Evolutionary conservation across 1,140 invertebrate genomes (phyloP).

Genomic region (Sipha flava): DNA sequence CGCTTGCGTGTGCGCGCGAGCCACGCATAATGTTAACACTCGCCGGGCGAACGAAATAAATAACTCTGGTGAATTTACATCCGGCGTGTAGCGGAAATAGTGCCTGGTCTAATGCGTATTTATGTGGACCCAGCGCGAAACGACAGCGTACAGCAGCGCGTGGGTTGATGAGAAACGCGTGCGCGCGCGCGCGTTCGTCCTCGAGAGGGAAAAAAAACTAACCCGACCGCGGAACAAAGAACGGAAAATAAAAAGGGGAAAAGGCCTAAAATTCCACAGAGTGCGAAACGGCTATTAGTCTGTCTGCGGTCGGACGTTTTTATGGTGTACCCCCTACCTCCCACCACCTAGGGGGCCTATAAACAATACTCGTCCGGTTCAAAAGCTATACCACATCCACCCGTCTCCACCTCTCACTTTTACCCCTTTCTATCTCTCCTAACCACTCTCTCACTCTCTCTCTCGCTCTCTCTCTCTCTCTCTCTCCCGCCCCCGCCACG

Average conservation of each 20-base stretch:
- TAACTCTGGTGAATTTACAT: not conserved
- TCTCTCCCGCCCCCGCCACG: too few species aligned
- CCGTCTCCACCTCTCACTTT: too few species aligned
- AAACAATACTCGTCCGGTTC: slow-evolving; percentile 15
- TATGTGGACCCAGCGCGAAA: not conserved
- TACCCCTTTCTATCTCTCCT: too few species aligned
- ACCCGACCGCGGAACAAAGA: not conserved
- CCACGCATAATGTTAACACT: not conserved
- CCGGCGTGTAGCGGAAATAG: not conserved
- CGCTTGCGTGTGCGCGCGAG: not conserved
- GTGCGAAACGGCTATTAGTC: not conserved
- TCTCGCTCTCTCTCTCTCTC: too few species aligned
- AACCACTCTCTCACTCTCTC: too few species aligned
- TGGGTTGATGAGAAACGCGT: not conserved
- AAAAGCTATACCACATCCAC: not conserved
- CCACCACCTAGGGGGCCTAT: not conserved
- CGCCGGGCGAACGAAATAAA: not conserved
- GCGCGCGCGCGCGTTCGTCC: too few species aligned
- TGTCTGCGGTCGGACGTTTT: slow-evolving; percentile 22
- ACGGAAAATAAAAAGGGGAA: not conserved
- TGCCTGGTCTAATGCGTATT: not conserved
- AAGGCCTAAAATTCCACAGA: not conserved
- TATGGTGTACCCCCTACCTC: not conserved
- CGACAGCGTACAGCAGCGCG: not conserved
- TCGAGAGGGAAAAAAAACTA: not conserved